Percentiles rank a stretch among this genome's conserved stretches.
Evolutionary conservation across 2,797 vertebrate species (phyloP).

Genomic region (Mormyrus proboscirostris): DNA sequence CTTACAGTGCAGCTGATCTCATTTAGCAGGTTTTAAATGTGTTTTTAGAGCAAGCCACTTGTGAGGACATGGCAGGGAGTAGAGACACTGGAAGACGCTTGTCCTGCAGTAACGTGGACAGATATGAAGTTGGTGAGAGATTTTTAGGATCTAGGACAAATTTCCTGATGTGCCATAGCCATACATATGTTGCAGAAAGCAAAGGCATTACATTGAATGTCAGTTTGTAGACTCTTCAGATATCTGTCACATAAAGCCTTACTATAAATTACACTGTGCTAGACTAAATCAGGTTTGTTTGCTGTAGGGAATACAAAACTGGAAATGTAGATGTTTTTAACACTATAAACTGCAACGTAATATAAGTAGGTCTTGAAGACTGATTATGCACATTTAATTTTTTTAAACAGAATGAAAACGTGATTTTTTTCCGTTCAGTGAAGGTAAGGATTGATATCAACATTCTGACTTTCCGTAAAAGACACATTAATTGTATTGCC

Average conservation of each 20-base stretch:
- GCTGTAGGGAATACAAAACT: background rate
- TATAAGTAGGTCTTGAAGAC: background rate
- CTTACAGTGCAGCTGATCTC: background rate
- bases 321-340: background rate
- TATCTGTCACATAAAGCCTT: background rate
- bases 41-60: conserved; percentile 3
- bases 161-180: background rate
- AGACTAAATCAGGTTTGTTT: background rate
- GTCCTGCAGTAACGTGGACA: background rate
- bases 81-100: background rate
- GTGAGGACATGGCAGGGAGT: background rate
- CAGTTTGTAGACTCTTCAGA: background rate
- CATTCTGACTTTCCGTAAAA: background rate
- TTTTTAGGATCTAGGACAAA: background rate
- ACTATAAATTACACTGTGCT: background rate
- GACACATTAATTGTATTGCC: background rate
- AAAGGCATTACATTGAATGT: background rate
- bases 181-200: background rate
- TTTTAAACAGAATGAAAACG: background rate
- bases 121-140: background rate
- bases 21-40: conserved; percentile 4
- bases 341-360: background rate
- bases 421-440: background rate
- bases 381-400: background rate
- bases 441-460: background rate